Conservation (phyloP, 1,140 invertebrate species). For the Hesperophylax magnus region DNA sequence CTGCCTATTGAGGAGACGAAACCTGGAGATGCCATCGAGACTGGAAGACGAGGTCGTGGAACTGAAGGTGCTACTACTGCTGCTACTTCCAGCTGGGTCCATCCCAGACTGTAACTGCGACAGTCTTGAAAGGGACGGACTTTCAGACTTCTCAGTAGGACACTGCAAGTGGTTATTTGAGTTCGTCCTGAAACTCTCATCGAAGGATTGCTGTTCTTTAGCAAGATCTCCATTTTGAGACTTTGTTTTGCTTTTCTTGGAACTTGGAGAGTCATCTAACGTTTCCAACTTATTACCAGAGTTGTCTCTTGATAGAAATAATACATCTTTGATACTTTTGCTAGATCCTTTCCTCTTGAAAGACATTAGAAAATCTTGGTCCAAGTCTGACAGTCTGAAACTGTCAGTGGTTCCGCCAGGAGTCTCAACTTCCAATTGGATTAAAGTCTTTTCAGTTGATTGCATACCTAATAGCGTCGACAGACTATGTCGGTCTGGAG, state of each 20-base stretch:
- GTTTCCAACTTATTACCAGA: background rate
- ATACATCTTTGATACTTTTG: too few species aligned
- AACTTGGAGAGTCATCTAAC: background rate
- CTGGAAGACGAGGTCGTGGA: constrained; percentile 38
- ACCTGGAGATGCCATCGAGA: constrained; percentile 10
- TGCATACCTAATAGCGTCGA: too few species aligned
- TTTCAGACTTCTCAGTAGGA: background rate
- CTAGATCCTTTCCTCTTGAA: too few species aligned
- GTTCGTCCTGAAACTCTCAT: background rate
- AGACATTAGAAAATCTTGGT: too few species aligned
- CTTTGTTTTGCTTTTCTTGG: too few species aligned
- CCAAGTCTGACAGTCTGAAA: background rate
- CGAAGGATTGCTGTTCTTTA: background rate
- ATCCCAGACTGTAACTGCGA: background rate
- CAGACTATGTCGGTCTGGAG: too few species aligned
- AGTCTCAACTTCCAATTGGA: background rate
- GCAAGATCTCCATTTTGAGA: too few species aligned
- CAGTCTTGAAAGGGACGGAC: background rate
- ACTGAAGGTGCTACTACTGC: constrained; percentile 5
- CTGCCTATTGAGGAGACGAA: constrained; percentile 29
- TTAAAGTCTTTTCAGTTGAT: background rate
- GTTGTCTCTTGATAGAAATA: too few species aligned
- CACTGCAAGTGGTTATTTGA: background rate
- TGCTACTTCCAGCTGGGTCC: background rate
- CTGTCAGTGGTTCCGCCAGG: background rate